phyloP scores from a whole-genome alignment of 2,113 vertebrate species.

The Sander vitreus region DNA sequence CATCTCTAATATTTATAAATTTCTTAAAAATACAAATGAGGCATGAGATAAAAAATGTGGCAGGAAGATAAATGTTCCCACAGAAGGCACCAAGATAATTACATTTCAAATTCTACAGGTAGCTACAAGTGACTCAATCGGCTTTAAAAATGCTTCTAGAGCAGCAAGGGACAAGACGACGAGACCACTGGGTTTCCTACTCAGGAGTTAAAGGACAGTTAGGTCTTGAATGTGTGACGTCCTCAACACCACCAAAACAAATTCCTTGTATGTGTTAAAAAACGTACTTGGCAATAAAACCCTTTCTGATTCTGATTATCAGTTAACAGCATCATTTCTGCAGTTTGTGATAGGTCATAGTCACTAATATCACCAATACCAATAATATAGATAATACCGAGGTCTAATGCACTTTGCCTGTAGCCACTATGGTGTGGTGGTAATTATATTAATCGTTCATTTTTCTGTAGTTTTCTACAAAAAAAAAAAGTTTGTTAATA shows the following conservation, averaged over 20 bases:
- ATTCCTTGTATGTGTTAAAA: too few species aligned
- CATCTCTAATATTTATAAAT: too few species aligned
- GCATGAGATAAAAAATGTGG: background rate
- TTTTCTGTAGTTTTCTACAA: background rate
- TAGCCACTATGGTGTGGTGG: background rate
- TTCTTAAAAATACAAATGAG: background rate
- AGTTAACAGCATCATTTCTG: background rate
- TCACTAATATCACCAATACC: background rate
- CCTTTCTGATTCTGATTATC: too few species aligned
- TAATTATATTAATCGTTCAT: background rate
- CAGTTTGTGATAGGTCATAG: background rate
- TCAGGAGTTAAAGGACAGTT: background rate
- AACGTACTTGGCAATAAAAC: too few species aligned
- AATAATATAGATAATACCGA: background rate
- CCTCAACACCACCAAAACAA: too few species aligned
- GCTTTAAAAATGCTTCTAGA: background rate
- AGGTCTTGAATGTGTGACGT: too few species aligned
- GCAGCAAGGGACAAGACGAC: background rate
- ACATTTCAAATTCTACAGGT: background rate
- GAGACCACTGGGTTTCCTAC: background rate
- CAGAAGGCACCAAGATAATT: background rate
- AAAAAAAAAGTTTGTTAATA: background rate
- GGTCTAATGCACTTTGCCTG: background rate
- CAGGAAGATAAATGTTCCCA: background rate
- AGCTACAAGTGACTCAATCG: background rate